A percentile compares a stretch with the other conserved stretches of the same genome.
phyloP scores from a whole-genome alignment of 92 coral and sea anemone genomes.

The Porites lobata region DNA sequence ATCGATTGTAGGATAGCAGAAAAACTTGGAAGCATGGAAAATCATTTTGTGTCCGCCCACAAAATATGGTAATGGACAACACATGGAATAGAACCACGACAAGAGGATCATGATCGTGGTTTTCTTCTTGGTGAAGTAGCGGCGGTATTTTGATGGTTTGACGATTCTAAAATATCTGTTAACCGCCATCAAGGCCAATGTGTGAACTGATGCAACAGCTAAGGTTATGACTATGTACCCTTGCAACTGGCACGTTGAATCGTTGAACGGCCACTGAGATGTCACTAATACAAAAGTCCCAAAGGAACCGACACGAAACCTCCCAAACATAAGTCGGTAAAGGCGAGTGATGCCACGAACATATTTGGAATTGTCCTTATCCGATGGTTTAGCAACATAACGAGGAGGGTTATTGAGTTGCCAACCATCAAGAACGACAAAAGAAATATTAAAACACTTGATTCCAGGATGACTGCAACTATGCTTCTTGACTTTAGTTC shows the following conservation, averaged over 20 bases:
- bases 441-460: background rate
- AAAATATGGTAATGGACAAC: background rate
- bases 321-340: too few species aligned
- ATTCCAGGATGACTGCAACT: background rate
- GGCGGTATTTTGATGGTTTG: constrained; percentile 57
- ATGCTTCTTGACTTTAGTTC: background rate
- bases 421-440: background rate
- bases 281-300: background rate
- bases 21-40: background rate
- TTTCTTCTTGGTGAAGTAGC: constrained; percentile 38
- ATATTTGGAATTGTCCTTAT: constrained; percentile 55
- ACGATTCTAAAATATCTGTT: constrained; percentile 20
- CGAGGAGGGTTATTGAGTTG: constrained; percentile 40
- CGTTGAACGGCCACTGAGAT: constrained; percentile 56
- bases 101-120: background rate
- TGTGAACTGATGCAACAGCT: background rate
- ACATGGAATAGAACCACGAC: background rate
- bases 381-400: constrained; percentile 39
- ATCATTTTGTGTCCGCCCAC: background rate
- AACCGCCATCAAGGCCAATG: background rate
- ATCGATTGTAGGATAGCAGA: background rate
- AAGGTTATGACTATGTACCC: background rate
- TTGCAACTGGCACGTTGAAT: background rate
- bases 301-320: constrained; percentile 39
- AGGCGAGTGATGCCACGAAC: constrained; percentile 65